Base-by-base conservation (phyloP, 37 sponge, comb jelly and placozoan genomes). In the Spongia lamella region DNA sequence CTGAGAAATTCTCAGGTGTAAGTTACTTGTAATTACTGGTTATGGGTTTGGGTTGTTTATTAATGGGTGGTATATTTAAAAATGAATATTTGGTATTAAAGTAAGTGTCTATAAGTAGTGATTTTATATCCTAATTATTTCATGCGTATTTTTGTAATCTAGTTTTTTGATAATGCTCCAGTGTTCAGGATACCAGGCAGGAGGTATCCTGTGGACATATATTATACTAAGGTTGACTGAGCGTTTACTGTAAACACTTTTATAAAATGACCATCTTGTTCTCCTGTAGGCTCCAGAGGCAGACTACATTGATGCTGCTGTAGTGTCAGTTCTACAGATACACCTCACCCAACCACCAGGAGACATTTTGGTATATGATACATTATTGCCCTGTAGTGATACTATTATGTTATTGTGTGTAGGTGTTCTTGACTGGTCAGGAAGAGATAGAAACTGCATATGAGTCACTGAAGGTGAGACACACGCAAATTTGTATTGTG, bases 111-210 rank as follows among this genome's bases (percentile, higher is more conserved):
- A 6, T 11, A 26, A 57, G 59, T 16, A 7, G 59, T 27, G 14
- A 20, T 67, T 22, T 67, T n/a, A n/a, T n/a, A n/a, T n/a, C n/a
- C n/a, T 21, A 37, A 37, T 2, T 33, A 6, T 67, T 67, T 34
- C 24, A 47, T 61, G 30, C 58, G n/a, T 11, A 29, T 20, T 22
- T 17, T 25, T 22, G 20, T 22, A 25, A 14, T 79, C 14, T 32
- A 90, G 83, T 98, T 98, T 72, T 98, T 98, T 90, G 99, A 98
- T 83, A 96, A 96, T 72, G 99, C 99, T 63, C 96, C 93, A 4
- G 86, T 95, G 20, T 98, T 98, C 70, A 78, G 91, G 32, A 96
- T 98, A 21, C 99, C 99, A n/a, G 99, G 99, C n/a, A 34, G 99
- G 31, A 53, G 99, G 21, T 98, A 79, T 70, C 96, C 96, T 38